Evolutionary conservation across 2,797 vertebrate genomes (phyloP).

Genomic region (Gymnoscopelus microlampas): DNA sequence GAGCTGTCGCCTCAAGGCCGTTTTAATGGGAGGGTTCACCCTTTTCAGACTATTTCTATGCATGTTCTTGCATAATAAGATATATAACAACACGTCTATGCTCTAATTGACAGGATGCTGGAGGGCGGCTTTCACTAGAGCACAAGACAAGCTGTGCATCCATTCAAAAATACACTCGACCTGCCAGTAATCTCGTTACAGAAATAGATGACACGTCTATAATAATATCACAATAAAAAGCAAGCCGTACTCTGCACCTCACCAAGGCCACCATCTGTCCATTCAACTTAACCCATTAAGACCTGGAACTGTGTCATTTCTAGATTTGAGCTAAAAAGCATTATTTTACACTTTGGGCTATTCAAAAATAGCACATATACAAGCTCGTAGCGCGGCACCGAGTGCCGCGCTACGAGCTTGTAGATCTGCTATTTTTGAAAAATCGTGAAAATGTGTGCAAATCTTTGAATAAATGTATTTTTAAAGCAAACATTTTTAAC

Average conservation of each 20-base stretch:
- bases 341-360: too few species aligned
- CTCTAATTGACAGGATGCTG: slow-evolving; percentile 55
- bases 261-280: not conserved
- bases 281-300: slow-evolving; percentile 1
- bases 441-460: too few species aligned
- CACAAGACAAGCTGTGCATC: slow-evolving; percentile 40
- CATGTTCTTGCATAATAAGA: slow-evolving; percentile 42
- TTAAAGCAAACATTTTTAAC: too few species aligned
- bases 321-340: too few species aligned
- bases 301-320: too few species aligned
- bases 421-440: too few species aligned
- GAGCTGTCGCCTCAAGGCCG: slow-evolving; percentile 37
- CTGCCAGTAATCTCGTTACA: not conserved
- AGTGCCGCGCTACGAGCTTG: too few species aligned
- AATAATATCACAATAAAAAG: not conserved
- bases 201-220: too few species aligned
- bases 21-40: slow-evolving; percentile 34
- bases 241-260: not conserved
- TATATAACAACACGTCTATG: slow-evolving; percentile 48
- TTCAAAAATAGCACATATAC: too few species aligned
- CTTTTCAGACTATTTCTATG: slow-evolving; percentile 35
- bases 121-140: slow-evolving; percentile 53
- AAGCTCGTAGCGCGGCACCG: too few species aligned
- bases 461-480: too few species aligned
- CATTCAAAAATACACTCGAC: slow-evolving; percentile 47